These are phyloP conservation scores for Cerceris ruficornis DNA, from an alignment of 2,888 invertebrate genomes.

Conservation along the genomic window DNA sequence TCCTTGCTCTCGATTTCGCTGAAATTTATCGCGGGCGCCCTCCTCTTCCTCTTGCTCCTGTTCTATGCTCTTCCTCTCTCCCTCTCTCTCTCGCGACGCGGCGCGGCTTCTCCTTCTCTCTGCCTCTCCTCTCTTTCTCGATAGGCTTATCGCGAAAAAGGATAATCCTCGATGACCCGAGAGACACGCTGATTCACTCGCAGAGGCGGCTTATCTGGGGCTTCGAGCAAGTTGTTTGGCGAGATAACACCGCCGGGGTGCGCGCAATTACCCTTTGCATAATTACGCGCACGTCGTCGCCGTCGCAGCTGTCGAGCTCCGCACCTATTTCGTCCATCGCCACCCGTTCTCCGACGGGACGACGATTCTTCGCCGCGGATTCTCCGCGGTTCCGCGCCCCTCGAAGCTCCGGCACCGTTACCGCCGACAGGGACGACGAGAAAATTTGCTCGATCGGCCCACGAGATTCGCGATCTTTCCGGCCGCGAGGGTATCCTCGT, in stretches of 20 bases:
- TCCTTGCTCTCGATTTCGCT: neutral
- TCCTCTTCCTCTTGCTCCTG: neutral
- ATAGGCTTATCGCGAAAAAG: conserved; percentile 35
- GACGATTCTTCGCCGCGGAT: too few species aligned
- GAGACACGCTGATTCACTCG: conserved; percentile 36
- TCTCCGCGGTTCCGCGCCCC: too few species aligned
- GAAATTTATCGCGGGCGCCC: neutral
- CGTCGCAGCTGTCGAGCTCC: too few species aligned
- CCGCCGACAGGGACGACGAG: too few species aligned
- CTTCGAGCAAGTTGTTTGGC: conserved; percentile 9
- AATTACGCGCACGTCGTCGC: conserved; percentile 9
- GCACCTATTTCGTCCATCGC: too few species aligned
- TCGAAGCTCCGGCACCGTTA: too few species aligned
- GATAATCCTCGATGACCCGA: conserved; percentile 52
- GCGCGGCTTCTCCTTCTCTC: neutral
- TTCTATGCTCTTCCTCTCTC: too few species aligned
- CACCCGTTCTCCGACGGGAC: too few species aligned
- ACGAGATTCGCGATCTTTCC: too few species aligned
- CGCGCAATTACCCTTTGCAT: conserved; percentile 32
- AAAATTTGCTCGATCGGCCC: too few species aligned
- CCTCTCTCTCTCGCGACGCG: conserved; percentile 20
- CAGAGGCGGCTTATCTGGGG: conserved; percentile 24
- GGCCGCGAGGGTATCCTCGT: too few species aligned
- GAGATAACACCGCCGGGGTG: conserved; percentile 13
- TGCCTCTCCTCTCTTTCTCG: neutral